Evolutionary conservation across 1,140 invertebrate genomes (phyloP), one percentile per base, ranked within the genome.

Genomic region (Drosophila pallidifrons): DNA sequence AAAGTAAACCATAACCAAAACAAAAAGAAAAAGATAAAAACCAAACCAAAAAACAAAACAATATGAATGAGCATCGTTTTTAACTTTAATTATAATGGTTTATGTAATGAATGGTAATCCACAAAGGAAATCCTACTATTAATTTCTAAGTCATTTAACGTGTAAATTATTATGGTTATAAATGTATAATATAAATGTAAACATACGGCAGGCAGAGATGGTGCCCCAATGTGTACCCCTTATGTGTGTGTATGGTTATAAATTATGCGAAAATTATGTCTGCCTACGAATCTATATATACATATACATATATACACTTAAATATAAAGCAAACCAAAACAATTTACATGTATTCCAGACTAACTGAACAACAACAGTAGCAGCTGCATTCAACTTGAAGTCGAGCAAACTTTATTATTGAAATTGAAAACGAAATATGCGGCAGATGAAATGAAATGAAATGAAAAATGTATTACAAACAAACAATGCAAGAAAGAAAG

Each of bases 121-220:
- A 83, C 58, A 57, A 66, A 83, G 81, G 64, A 89, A 80, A 77
- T 89, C 80, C 83, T 78, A 88, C 83, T 88, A 88, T 89, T 88
- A 88, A 87, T 89, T 89, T 89, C 83, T 88, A 89, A 88, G 83
- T 82, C 85, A 89, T 83, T 88, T 83, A 88, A 88, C 85, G 89
- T 88, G 83, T 88, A 88, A 88, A 88, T 88, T 88, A 88, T 89
- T 88, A 88, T 88, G 83, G 85, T 83, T 89, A 88, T 88, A 88
- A 88, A 83, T 88, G 83, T 88, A 83, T 69, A 58, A 86, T 83
- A 79, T 89, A 78, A 78, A 83, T 88, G 80, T 77, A 71, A 74
- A 60, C 78, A 70, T 45, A 35, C 8, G 15, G 4, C 8, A 57
- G 10, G 13, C 32, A 58, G 16, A 58, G n/a, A 20, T 16, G n/a